Percentiles rank a stretch among this genome's conserved stretches.
phyloP scores from a whole-genome alignment of 2,888 invertebrate genomes.

The Amphipoea oculea region DNA sequence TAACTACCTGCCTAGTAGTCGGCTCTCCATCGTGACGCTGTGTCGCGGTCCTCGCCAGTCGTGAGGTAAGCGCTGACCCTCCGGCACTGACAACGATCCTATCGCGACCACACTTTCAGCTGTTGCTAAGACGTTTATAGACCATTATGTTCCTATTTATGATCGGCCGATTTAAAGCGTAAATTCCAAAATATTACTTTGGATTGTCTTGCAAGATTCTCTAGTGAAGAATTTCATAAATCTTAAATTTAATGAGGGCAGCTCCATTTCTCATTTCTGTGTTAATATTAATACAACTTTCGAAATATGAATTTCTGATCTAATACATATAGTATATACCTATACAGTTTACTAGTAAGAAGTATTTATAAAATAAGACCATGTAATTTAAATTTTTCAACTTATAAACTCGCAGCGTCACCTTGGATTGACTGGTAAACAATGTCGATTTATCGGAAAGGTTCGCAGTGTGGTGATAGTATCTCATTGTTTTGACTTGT shows the following conservation, averaged over 20 bases:
- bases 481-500: slow-evolving; percentile 84
- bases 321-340: neutral
- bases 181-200: slow-evolving; percentile 65
- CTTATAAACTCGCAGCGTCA: slow-evolving; percentile 58
- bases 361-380: slow-evolving; percentile 21
- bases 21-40: slow-evolving; percentile 56
- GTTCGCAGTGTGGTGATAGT: slow-evolving; percentile 77
- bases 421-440: slow-evolving; percentile 67
- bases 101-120: slow-evolving; percentile 77
- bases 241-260: slow-evolving; percentile 15
- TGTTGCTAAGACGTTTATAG: slow-evolving; percentile 79
- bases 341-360: neutral
- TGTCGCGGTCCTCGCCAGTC: slow-evolving; percentile 62
- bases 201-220: slow-evolving; percentile 30
- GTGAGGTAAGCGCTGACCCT: slow-evolving; percentile 73
- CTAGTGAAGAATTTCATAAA: slow-evolving; percentile 5
- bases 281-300: slow-evolving; percentile 14
- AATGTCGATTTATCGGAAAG: slow-evolving; percentile 76
- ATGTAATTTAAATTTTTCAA: slow-evolving; percentile 67
- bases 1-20: slow-evolving; percentile 55
- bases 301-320: slow-evolving; percentile 19
- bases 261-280: slow-evolving; percentile 12
- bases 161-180: slow-evolving; percentile 71
- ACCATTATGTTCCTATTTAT: slow-evolving; percentile 79
- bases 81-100: slow-evolving; percentile 75